Evolutionary conservation across 2,113 vertebrate species (phyloP).

Genomic region (Chunga burmeisteri): DNA sequence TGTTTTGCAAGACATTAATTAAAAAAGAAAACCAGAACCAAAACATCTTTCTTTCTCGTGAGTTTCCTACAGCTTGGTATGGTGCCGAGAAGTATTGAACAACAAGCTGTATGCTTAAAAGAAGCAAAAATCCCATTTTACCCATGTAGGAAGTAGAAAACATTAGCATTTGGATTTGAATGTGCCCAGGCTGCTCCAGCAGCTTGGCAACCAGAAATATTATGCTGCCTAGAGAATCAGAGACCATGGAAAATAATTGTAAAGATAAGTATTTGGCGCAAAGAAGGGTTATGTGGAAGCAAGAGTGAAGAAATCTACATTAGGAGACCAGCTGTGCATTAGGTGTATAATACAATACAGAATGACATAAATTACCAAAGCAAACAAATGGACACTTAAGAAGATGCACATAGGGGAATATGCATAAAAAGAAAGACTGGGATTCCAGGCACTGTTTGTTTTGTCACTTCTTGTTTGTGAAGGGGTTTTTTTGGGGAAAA

Average conservation of each 20-base stretch:
- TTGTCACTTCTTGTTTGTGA: not conserved
- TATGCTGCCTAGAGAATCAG: slow-evolving; percentile 19
- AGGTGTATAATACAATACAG: slow-evolving; percentile 63
- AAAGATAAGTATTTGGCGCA: slow-evolving; percentile 26
- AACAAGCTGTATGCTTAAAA: not conserved
- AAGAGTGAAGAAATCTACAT: slow-evolving; percentile 68
- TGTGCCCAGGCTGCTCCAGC: not conserved
- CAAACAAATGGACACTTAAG: slow-evolving; percentile 72
- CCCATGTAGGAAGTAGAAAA: not conserved
- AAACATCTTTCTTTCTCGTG: not conserved
- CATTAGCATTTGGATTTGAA: slow-evolving; percentile 10
- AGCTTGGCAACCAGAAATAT: slow-evolving; percentile 21
- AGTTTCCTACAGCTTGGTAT: not conserved
- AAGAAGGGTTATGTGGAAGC: slow-evolving; percentile 20
- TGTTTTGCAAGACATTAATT: not conserved
- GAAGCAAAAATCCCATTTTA: not conserved
- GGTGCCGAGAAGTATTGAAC: not conserved
- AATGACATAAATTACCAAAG: slow-evolving; percentile 73
- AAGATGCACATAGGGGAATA: slow-evolving; percentile 27
- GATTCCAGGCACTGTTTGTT: not conserved
- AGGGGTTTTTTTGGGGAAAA: not conserved
- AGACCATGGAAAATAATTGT: slow-evolving; percentile 42
- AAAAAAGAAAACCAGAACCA: not conserved
- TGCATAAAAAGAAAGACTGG: not conserved
- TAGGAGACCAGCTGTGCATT: slow-evolving; percentile 70